phyloP scores from a whole-genome alignment of 2,888 invertebrate species.

The Mesorhabditis belari region DNA sequence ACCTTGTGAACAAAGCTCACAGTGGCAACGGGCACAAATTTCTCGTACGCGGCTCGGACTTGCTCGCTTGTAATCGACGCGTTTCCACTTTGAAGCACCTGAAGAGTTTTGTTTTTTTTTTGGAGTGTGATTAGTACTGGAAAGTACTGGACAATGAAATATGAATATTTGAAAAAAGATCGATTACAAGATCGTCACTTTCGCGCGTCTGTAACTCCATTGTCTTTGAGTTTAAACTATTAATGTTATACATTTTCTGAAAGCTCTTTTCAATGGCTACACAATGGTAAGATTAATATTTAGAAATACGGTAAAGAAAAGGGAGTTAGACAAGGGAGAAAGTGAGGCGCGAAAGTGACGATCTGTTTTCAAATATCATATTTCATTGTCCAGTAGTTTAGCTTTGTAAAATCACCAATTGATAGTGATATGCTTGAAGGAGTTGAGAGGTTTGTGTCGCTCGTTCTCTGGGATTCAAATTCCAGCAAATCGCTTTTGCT shows the following conservation, averaged over 20 bases:
- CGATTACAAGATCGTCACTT: not conserved
- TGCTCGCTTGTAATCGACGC: constrained; percentile 18
- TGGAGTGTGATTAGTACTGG: not conserved
- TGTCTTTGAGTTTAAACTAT: too few relatives aligned
- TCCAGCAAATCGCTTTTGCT: constrained; percentile 50
- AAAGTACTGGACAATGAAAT: too few relatives aligned
- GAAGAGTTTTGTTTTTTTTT: not conserved
- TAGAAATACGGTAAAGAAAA: too few relatives aligned
- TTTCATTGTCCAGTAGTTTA: too few relatives aligned
- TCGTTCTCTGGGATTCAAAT: constrained; percentile 31
- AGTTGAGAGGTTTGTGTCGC: constrained; percentile 22
- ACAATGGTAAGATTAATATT: too few relatives aligned
- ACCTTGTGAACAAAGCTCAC: constrained; percentile 29
- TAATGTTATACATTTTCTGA: too few relatives aligned
- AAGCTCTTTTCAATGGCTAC: too few relatives aligned
- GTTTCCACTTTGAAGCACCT: constrained; percentile 17
- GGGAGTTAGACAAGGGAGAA: too few relatives aligned
- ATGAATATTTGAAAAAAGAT: not conserved
- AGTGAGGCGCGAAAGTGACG: too few relatives aligned
- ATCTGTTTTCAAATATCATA: too few relatives aligned
- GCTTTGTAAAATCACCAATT: constrained; percentile 13
- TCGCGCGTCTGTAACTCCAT: too few relatives aligned
- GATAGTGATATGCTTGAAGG: constrained; percentile 25
- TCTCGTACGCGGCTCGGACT: constrained; percentile 23
- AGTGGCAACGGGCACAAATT: constrained; percentile 28